These are phyloP conservation scores for Lycaena phlaeas DNA, from an alignment of 2,888 invertebrate species.

Conservation along the genomic window DNA sequence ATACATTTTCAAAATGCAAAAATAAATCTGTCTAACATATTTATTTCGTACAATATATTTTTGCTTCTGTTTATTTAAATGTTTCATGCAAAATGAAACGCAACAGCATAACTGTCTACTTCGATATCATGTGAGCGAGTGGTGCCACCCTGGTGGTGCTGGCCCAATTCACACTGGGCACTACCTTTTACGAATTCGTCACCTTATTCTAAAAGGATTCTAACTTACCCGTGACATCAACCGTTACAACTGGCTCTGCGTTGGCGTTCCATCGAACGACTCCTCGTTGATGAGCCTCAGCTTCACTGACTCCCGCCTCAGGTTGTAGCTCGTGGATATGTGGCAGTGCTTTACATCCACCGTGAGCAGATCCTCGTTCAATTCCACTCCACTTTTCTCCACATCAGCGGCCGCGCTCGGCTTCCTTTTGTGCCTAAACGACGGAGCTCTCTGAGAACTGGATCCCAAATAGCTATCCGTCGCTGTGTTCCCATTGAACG, in stretches of 20 bases:
- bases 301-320: conserved; percentile 61
- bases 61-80: too few relatives aligned
- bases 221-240: conserved; percentile 54
- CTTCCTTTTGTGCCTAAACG: conserved; percentile 68
- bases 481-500: conserved; percentile 83
- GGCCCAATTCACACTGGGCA: too few relatives aligned
- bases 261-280: conserved; percentile 53
- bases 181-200: too few relatives aligned
- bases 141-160: too few relatives aligned
- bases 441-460: conserved; percentile 66
- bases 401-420: conserved; percentile 76
- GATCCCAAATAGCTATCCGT: conserved; percentile 75
- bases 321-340: conserved; percentile 63
- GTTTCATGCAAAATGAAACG: too few relatives aligned
- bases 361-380: conserved; percentile 54
- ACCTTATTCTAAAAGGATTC: background rate
- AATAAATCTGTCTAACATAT: too few relatives aligned
- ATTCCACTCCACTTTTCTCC: conserved; percentile 66
- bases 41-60: background rate
- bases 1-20: background rate
- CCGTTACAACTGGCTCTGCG: conserved; percentile 66
- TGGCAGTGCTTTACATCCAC: conserved; percentile 66
- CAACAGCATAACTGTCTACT: too few relatives aligned
- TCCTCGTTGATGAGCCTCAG: conserved; percentile 62
- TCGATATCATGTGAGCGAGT: too few relatives aligned